Conservation (phyloP, 2,113 vertebrate genomes). For the Carlito syrichta region DNA sequence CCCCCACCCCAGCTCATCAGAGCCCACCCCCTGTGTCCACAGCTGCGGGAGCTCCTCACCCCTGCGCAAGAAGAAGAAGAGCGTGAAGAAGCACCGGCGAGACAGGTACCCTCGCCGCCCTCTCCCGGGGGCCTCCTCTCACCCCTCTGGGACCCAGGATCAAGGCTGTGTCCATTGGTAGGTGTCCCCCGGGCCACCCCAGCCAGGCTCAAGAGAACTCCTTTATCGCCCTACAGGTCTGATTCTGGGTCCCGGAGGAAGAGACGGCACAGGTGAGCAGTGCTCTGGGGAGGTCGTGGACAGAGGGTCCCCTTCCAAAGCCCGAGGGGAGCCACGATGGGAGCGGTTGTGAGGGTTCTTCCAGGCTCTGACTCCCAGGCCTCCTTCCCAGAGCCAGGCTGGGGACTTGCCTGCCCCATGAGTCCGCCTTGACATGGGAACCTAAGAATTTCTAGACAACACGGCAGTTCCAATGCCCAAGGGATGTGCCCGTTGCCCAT, state of each 20-base stretch:
- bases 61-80: constrained; percentile 94
- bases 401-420: not conserved
- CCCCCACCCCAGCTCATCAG: not conserved
- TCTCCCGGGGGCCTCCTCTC: fast-evolving
- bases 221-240: constrained; percentile 85
- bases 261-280: constrained; percentile 93
- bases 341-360: not conserved
- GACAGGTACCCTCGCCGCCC: constrained; percentile 85
- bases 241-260: constrained; percentile 94
- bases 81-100: constrained; percentile 95
- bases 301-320: not conserved
- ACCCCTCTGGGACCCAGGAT: not conserved
- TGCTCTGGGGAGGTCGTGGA: fast-evolving
- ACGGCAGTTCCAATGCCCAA: not conserved
- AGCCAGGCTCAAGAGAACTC: not conserved
- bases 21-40: not conserved
- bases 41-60: constrained; percentile 94
- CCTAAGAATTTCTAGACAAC: not conserved
- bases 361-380: not conserved
- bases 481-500: not conserved
- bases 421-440: not conserved
- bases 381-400: not conserved
- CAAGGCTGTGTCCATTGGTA: not conserved
- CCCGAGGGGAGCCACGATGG: not conserved
- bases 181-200: not conserved